Evolutionary conservation across 2,888 invertebrate genomes (phyloP), one percentile per base, ranked within the genome.

Genomic region (Tetanocera ferruginea): DNA sequence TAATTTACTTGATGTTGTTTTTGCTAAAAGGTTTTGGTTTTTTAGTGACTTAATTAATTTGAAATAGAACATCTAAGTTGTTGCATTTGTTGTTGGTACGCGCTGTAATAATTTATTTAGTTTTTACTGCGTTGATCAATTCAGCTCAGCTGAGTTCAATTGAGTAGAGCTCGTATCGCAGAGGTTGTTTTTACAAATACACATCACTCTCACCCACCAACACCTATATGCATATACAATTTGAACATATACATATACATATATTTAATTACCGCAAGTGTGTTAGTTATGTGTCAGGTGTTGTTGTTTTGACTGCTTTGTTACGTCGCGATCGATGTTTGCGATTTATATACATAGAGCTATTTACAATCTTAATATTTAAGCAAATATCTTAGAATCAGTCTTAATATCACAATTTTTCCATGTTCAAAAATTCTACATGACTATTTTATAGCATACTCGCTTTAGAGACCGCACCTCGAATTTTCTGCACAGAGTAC

Each of bases 21-120:
- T 43, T 43, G 9, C 19, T 55, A 1, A 55, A 55, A 17, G 17
- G 34, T 8, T 37, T 66, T 25, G 31, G 11, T 57, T 51, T 77
- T 79, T 82, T 81, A 78, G 75, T 79, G 62, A 69, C 66, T 75
- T 76, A 79, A 78, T 78, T 76, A 57, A 78, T 77, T 77, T 77
- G 66, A 69, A 60, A 43, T 28, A 55, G 28, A 23, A 51, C 49
- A 23, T 49, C 77, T 66, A 67, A 79, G 66, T 66, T 72, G 52
- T 73, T 66, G 37, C 71, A 76, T 55, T 76, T 74, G 52, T 72
- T 71, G 19, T 52, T 78, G 76, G 67, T 75, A 76, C 71, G 43
- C 73, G 67, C 55, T 31, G 60, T 34, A 31, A 25, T 25, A 14
- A 64, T 77, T 69, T 57, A 76, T 76, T 76, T 55, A 52, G 34